These are phyloP conservation scores for Protaetia brevitarsis DNA, from an alignment of 1,140 invertebrate genomes.

Conservation along the genomic window DNA sequence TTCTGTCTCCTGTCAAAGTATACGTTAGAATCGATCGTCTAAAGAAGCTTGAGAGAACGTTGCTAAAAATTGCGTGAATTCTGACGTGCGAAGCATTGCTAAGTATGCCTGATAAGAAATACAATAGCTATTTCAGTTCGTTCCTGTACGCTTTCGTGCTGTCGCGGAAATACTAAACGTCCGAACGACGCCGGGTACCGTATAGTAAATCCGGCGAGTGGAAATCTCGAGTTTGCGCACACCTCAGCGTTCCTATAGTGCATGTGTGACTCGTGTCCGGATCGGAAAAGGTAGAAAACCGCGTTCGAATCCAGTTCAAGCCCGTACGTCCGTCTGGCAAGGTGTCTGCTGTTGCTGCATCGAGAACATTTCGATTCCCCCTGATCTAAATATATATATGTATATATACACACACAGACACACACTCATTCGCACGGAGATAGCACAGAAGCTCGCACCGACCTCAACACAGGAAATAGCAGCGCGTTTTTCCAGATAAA, in stretches of 20 bases:
- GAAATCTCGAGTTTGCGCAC: neutral
- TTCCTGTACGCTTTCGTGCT: neutral
- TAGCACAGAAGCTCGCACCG: neutral
- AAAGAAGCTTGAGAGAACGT: neutral
- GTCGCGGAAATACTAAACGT: neutral
- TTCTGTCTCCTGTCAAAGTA: neutral
- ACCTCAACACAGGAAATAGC: neutral
- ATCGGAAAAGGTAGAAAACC: slow-evolving; percentile 1
- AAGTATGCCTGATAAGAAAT: neutral
- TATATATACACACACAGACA: neutral
- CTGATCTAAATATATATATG: too few species aligned
- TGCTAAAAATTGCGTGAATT: neutral
- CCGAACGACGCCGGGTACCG: neutral
- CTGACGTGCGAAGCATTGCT: neutral
- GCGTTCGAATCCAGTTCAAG: neutral
- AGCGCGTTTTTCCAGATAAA: neutral
- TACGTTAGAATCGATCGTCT: too few species aligned
- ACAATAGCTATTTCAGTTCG: neutral
- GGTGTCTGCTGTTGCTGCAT: too few species aligned
- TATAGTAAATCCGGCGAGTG: neutral
- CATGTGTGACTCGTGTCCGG: neutral
- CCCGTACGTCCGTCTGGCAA: neutral
- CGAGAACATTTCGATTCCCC: too few species aligned
- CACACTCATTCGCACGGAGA: neutral
- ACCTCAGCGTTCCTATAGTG: neutral